These are phyloP conservation scores for Oophaga sylvatica DNA, from an alignment of 2,797 vertebrate genomes.

Conservation along the genomic window DNA sequence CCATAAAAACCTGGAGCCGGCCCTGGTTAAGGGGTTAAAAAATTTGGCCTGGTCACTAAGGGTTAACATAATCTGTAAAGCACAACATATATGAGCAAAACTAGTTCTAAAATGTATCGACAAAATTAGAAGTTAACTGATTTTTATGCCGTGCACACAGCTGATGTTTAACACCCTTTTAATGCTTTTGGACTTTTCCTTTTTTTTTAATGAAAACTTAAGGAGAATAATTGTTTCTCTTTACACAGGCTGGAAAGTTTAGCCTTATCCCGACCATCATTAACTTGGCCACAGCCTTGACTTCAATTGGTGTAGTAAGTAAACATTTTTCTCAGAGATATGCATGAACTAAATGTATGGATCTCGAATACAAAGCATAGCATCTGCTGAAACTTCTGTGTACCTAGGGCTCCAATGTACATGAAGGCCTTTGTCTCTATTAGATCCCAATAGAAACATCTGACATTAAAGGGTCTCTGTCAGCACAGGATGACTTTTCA, in stretches of 20 bases:
- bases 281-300: slow-evolving; percentile 88
- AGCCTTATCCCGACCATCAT: slow-evolving; percentile 92
- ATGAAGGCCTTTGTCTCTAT: too few species aligned
- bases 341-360: neutral
- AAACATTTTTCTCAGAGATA: neutral
- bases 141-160: neutral
- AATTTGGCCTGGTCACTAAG: too few species aligned
- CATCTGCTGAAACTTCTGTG: neutral
- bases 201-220: neutral
- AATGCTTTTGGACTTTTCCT: neutral
- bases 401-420: neutral
- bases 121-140: neutral
- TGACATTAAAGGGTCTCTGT: too few species aligned
- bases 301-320: slow-evolving; percentile 91
- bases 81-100: neutral
- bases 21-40: too few species aligned
- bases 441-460: too few species aligned
- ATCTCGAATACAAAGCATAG: neutral
- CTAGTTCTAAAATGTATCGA: too few species aligned
- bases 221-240: slow-evolving; percentile 10
- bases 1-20: too few species aligned
- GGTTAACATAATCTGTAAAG: neutral
- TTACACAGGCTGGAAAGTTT: slow-evolving; percentile 87
- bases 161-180: neutral
- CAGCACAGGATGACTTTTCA: too few species aligned